A percentile compares a stretch with the other conserved stretches of the same genome.
Conservation (phyloP, 2,888 invertebrate genomes). For the Trachelus stipa region DNA sequence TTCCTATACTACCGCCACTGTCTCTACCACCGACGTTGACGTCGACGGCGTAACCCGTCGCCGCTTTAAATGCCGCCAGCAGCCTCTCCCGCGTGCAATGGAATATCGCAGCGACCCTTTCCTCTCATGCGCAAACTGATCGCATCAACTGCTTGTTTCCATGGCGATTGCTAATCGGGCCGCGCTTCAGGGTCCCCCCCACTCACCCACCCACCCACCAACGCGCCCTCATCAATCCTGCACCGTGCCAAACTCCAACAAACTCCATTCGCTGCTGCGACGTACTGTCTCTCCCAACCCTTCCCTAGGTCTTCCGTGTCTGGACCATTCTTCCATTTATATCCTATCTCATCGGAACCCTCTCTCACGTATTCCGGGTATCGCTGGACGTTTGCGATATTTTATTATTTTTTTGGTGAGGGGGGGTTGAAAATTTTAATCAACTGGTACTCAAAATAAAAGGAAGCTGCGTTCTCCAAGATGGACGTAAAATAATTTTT, state of each 20-base stretch:
- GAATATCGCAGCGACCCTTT: constrained; percentile 49
- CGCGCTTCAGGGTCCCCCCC: constrained; percentile 58
- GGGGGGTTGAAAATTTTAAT: no score
- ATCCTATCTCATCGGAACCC: no score
- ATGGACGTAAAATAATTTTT: no score
- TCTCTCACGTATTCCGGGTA: no score
- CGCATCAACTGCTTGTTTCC: constrained; percentile 72
- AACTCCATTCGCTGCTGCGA: neutral
- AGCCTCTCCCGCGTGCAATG: constrained; percentile 7
- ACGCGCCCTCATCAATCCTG: constrained; percentile 45
- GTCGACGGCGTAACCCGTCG: neutral
- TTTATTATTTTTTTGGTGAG: no score
- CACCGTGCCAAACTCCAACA: constrained; percentile 14
- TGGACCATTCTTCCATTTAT: no score
- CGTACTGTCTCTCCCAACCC: neutral
- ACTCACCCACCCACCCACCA: constrained; percentile 36
- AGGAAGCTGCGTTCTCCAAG: no score
- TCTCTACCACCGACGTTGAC: neutral
- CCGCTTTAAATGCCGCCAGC: constrained; percentile 47
- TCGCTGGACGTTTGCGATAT: no score
- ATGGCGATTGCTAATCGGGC: constrained; percentile 73
- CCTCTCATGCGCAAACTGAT: constrained; percentile 66
- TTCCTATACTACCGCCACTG: constrained; percentile 19
- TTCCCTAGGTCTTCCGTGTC: neutral
- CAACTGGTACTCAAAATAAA: no score